Conservation (phyloP, 2,113 vertebrate genomes). For the Panthera tigris region DNA sequence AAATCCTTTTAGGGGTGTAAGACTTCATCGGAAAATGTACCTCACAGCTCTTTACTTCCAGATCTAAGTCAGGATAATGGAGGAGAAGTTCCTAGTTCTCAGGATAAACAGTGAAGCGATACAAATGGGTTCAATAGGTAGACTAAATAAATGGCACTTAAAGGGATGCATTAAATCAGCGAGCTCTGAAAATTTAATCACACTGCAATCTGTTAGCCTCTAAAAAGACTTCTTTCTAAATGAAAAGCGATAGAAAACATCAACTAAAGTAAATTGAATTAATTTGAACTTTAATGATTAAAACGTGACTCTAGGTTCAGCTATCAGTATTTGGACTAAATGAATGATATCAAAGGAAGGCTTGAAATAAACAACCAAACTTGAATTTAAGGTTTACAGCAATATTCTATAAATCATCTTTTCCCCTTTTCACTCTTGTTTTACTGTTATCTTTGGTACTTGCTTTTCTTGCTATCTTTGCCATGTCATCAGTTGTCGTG, state of each 20-base stretch:
- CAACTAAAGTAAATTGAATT: background rate
- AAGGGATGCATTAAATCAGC: background rate
- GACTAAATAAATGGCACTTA: background rate
- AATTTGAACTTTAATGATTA: background rate
- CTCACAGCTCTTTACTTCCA: background rate
- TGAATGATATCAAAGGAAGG: background rate
- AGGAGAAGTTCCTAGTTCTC: background rate
- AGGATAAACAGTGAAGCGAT: background rate
- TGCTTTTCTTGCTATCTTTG: background rate
- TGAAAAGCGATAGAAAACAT: background rate
- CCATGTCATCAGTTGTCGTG: background rate
- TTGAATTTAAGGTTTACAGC: background rate
- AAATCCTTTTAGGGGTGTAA: background rate
- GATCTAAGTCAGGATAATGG: background rate
- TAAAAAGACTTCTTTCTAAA: background rate
- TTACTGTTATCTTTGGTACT: background rate
- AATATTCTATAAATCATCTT: background rate
- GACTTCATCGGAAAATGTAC: background rate
- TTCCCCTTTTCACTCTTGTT: background rate
- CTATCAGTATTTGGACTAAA: background rate
- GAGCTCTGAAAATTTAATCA: conserved; percentile 7
- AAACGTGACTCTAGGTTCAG: background rate
- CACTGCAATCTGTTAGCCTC: background rate
- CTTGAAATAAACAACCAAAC: background rate
- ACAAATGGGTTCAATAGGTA: background rate